These are phyloP conservation scores for Acanthurus leucopareius DNA, from an alignment of 2,797 vertebrate species.

Conservation along the genomic window DNA sequence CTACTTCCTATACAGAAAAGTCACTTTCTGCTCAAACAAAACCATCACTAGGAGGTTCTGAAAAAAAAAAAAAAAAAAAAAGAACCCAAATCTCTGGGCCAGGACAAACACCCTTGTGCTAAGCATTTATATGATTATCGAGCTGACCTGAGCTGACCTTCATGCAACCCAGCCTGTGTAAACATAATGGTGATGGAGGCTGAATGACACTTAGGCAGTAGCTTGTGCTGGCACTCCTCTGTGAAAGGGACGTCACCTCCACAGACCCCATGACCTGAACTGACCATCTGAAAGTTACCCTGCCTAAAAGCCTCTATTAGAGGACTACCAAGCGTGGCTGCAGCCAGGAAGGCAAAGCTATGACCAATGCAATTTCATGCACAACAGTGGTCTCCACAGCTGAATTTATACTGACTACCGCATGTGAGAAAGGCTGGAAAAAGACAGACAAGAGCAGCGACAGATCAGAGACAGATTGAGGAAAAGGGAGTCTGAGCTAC, in stretches of 20 bases:
- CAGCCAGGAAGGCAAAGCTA: conserved; percentile 62
- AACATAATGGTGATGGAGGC: conserved; percentile 11
- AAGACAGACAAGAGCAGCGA: conserved; percentile 26
- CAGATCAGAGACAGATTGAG: conserved; percentile 37
- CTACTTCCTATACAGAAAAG: too few species aligned
- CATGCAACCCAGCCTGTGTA: conserved; percentile 1
- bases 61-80: too few species aligned
- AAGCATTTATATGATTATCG: not conserved
- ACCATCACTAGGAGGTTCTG: conserved; percentile 2
- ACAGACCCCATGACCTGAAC: conserved; percentile 53
- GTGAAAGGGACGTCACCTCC: conserved; percentile 19
- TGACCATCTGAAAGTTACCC: conserved; percentile 58
- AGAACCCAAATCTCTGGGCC: not conserved
- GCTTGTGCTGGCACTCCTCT: conserved; percentile 3
- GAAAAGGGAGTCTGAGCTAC: conserved; percentile 45
- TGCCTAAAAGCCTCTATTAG: conserved; percentile 77
- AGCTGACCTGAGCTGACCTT: conserved; percentile 4
- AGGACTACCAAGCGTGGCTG: conserved; percentile 58
- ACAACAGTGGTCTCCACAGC: conserved; percentile 57
- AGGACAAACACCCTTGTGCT: not conserved
- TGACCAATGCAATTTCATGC: conserved; percentile 82
- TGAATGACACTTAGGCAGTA: not conserved
- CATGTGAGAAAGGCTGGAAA: conserved; percentile 43
- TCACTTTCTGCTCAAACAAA: not conserved
- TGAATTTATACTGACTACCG: conserved; percentile 62